Evolutionary conservation across 2,888 invertebrate genomes (phyloP).

Genomic region (Thecophora atra): DNA sequence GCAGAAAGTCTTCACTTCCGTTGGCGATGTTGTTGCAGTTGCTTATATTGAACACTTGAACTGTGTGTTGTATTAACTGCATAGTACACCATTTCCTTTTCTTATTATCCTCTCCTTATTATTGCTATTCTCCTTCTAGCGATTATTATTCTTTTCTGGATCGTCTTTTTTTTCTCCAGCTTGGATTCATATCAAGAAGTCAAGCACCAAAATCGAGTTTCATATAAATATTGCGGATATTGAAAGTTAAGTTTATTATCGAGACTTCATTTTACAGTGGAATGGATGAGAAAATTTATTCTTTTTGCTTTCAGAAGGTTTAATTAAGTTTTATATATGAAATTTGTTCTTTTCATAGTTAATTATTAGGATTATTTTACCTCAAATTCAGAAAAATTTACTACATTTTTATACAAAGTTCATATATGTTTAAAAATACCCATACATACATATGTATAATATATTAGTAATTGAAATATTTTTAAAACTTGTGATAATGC

Average conservation of each 20-base stretch:
- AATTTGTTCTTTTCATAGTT: too few species aligned
- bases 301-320: too few species aligned
- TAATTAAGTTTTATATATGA: too few species aligned
- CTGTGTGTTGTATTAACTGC: slow-evolving; percentile 30
- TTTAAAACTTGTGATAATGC: not conserved
- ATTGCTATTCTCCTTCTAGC: too few species aligned
- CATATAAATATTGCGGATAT: slow-evolving; percentile 26
- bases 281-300: not conserved
- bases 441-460: too few species aligned
- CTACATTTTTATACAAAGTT: too few species aligned
- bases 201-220: slow-evolving; percentile 12
- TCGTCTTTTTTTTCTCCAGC: not conserved
- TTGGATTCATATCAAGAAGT: slow-evolving; percentile 21
- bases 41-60: slow-evolving; percentile 26
- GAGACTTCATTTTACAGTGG: not conserved
- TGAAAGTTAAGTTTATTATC: slow-evolving; percentile 9
- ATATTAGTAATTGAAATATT: not conserved
- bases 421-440: too few species aligned
- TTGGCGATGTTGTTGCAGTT: slow-evolving; percentile 2
- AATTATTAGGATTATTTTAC: too few species aligned
- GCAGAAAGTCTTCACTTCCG: not conserved
- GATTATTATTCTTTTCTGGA: not conserved
- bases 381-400: too few species aligned
- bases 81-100: not conserved
- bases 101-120: not conserved